phyloP scores from a whole-genome alignment of 2,888 invertebrate genomes.

The Azorinus chamasolen region DNA sequence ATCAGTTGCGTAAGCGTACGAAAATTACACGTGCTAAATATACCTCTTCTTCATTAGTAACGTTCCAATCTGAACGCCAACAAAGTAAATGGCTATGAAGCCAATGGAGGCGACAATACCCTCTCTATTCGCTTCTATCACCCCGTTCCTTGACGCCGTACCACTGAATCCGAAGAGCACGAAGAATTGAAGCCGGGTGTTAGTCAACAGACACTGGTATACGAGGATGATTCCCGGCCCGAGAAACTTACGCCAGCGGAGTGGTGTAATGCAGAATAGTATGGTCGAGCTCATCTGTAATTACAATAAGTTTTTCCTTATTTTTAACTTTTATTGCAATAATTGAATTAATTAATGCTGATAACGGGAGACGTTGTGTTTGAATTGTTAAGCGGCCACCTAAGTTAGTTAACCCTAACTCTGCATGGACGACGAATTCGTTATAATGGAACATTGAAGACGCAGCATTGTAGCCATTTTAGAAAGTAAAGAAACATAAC shows the following conservation, averaged over 20 bases:
- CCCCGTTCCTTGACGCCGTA: conserved; percentile 83
- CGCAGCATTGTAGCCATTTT: no score
- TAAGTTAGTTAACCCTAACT: no score
- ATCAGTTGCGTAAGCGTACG: no score
- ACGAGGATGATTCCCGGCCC: conserved; percentile 88
- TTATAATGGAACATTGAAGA: no score
- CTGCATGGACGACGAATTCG: no score
- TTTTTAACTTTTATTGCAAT: no score
- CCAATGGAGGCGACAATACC: conserved; percentile 95
- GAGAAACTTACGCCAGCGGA: conserved; percentile 88
- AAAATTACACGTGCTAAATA: no score
- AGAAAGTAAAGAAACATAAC: no score
- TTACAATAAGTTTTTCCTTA: no score
- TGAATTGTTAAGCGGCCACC: no score
- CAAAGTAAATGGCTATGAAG: conserved; percentile 93
- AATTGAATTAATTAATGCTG: no score
- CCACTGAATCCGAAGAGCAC: conserved; percentile 88
- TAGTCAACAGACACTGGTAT: conserved; percentile 90
- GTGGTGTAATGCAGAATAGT: conserved; percentile 88
- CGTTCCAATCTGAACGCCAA: conserved; percentile 87
- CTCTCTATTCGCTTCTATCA: conserved; percentile 95
- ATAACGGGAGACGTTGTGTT: no score
- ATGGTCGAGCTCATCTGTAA: conserved; percentile 89
- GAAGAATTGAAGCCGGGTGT: conserved; percentile 89
- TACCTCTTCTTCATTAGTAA: conserved; percentile 69